phyloP scores from a whole-genome alignment of 2,888 invertebrate species.

The Erebia ligea region DNA sequence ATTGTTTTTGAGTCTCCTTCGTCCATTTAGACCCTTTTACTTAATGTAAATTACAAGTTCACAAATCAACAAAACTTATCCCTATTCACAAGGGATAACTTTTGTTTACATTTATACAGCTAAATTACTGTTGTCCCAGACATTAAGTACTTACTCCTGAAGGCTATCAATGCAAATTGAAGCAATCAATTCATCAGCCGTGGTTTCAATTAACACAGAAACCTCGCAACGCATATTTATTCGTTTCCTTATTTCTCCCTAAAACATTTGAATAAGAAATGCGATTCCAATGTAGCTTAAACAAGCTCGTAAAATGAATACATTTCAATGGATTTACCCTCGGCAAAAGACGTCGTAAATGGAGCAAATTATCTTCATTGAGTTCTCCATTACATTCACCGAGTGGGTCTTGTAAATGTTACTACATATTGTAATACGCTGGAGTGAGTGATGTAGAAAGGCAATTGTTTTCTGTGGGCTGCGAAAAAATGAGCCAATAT shows the following conservation, averaged over 20 bases:
- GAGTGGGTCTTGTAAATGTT: slow-evolving; percentile 28
- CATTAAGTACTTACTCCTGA: slow-evolving; percentile 44
- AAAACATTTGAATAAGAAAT: slow-evolving; percentile 30
- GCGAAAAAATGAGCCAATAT: slow-evolving; percentile 27
- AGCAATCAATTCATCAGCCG: slow-evolving; percentile 54
- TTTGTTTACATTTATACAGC: not conserved
- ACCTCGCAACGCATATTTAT: slow-evolving; percentile 50
- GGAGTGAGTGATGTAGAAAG: slow-evolving; percentile 37
- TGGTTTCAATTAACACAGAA: slow-evolving; percentile 55
- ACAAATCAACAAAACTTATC: too few relatives aligned
- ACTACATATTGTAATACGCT: slow-evolving; percentile 31
- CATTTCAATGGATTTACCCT: slow-evolving; percentile 34
- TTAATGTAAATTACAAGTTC: not conserved
- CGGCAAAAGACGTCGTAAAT: slow-evolving; percentile 29
- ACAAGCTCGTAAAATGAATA: slow-evolving; percentile 29
- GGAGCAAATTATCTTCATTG: slow-evolving; percentile 34
- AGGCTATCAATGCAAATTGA: slow-evolving; percentile 49
- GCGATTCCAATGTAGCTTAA: slow-evolving; percentile 24
- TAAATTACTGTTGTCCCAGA: slow-evolving; percentile 26
- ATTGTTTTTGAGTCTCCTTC: not conserved
- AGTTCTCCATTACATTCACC: slow-evolving; percentile 26
- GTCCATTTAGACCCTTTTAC: not conserved
- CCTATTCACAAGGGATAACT: not conserved
- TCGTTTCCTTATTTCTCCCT: slow-evolving; percentile 44
- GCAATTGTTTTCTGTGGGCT: slow-evolving; percentile 39